Evolutionary conservation across 1,140 invertebrate species (phyloP), one percentile per base, ranked within the genome.

Genomic region (Anastrepha ludens): DNA sequence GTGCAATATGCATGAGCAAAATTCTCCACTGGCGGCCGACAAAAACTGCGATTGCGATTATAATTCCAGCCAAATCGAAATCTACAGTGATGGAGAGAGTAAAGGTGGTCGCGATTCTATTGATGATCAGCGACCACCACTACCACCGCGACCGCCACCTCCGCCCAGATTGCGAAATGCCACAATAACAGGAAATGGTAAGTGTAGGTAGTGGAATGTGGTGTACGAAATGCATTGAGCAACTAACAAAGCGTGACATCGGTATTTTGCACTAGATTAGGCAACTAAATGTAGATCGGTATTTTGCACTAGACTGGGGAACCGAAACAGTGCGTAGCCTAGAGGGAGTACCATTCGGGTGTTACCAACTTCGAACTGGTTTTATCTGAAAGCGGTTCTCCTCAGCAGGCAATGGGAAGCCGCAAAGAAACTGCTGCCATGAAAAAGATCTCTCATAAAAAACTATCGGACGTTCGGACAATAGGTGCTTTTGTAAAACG

Each of bases 121-220:
- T 20, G 47, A 81, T 11, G 92, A 93, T 87, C 88, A 92, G 88
- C 90, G 92, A 4, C 92, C 92, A n/a, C 92, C 92, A 0, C 67
- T 93, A 78, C 92, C 92, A 60, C 92, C 92, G 87, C 89, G 92
- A n/a, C 92, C 92, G 44, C 91, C 92, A 70, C 74, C 74, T 7
- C 74, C 74, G n/a, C 92, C 91, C 13, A 81, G 92, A 6, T 90
- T 92, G 20, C 89, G 91, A 50, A 92, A 88, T 55, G 87, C 89
- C 70, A 87, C 87, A 1, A 89, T 89, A 74, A 90, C 89, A 15
- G 91, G 88, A n/a, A 91, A 90, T 87, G 90, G 92, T 93, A 88
- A 92, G 92, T 74, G 8, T 17, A 87, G 15, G 15, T 5, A 64
- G 17, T 17, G 44, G 15, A 1, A 39, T 39, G 29, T 47, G 13